phyloP scores from a whole-genome alignment of 2,113 vertebrate species.

The Myotis brandtii region DNA sequence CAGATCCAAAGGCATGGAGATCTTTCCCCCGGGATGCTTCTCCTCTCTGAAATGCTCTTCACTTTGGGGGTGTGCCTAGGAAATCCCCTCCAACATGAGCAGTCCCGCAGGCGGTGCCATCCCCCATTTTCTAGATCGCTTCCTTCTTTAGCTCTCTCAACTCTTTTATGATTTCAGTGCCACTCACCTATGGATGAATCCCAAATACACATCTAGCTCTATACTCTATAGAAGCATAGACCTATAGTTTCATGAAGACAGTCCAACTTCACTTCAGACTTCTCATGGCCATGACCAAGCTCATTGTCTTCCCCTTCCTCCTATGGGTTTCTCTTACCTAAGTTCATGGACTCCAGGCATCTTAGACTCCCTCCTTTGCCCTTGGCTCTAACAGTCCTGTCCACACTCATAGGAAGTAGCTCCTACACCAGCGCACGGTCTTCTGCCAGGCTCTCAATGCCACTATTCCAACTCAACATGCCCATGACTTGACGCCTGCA shows the following conservation, averaged over 20 bases:
- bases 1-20: neutral
- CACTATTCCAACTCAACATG: rapidly evolving
- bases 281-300: neutral
- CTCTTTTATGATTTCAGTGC: neutral
- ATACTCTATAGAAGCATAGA: neutral
- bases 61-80: neutral
- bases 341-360: neutral
- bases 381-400: rapidly evolving
- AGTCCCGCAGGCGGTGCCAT: neutral
- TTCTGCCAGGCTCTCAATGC: neutral
- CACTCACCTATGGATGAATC: neutral
- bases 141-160: neutral
- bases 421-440: rapidly evolving
- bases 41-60: neutral
- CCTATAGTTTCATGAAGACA: neutral
- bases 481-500: neutral
- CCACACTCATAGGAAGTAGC: rapidly evolving
- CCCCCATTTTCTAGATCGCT: neutral
- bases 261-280: neutral
- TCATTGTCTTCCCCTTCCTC: neutral
- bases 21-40: neutral
- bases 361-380: neutral
- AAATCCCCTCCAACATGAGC: neutral
- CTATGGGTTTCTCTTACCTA: rapidly evolving
- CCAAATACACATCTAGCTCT: neutral